Evolutionary conservation across 2,113 vertebrate genomes (phyloP).

Genomic region (Aramus guarauna): DNA sequence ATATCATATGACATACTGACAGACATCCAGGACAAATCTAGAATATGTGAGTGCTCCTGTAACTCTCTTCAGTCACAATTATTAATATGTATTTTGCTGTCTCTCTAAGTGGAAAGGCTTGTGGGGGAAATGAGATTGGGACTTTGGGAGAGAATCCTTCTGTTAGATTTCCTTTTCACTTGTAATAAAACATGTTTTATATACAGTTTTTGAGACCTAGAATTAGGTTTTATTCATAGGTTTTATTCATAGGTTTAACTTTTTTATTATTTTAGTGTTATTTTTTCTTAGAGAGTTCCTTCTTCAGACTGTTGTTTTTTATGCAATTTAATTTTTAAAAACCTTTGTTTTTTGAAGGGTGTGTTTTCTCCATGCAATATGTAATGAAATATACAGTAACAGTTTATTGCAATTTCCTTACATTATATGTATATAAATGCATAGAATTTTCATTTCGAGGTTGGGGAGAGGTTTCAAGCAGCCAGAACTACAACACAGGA

Average conservation of each 20-base stretch:
- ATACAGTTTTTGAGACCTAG: not conserved
- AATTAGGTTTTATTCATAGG: not conserved
- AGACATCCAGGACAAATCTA: constrained; percentile 44
- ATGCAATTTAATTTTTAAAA: not conserved
- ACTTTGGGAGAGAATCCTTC: not conserved
- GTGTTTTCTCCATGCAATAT: not conserved
- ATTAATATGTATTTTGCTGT: not conserved
- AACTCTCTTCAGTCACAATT: not conserved
- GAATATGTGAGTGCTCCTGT: not conserved
- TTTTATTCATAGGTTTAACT: not conserved
- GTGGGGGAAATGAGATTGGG: not conserved
- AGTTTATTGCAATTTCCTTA: not conserved
- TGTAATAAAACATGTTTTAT: not conserved
- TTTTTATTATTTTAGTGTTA: not conserved
- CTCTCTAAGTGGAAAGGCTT: not conserved
- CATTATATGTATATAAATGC: not conserved
- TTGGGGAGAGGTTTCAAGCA: not conserved
- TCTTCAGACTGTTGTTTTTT: not conserved
- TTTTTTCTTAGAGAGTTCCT: not conserved
- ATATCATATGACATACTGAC: constrained; percentile 46
- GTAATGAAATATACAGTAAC: not conserved
- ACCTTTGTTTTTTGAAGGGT: not conserved
- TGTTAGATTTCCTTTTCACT: not conserved
- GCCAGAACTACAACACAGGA: not conserved
- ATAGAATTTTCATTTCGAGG: not conserved